Evolutionary conservation across 2,888 invertebrate genomes (phyloP).

Genomic region (Anodontia alba): DNA sequence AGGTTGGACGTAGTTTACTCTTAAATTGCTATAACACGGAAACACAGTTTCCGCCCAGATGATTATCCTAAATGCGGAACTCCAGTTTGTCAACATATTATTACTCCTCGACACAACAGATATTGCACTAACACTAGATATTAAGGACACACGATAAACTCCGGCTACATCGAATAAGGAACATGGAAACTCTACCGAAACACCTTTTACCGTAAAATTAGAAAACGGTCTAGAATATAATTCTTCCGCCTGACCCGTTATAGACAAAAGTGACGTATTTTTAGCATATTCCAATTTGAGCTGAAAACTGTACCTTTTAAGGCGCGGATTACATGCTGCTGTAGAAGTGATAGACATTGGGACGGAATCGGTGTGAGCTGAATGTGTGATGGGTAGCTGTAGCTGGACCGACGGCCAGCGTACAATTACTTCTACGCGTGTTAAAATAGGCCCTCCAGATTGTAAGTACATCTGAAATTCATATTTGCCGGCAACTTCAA

Average conservation of each 20-base stretch:
- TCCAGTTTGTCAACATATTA: slow-evolving; percentile 73
- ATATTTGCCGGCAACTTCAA: slow-evolving; percentile 79
- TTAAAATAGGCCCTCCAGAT: slow-evolving; percentile 69
- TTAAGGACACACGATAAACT: slow-evolving; percentile 72
- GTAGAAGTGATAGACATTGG: slow-evolving; percentile 65
- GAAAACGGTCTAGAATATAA: slow-evolving; percentile 48
- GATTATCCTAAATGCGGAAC: slow-evolving; percentile 69
- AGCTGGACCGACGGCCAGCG: slow-evolving; percentile 74
- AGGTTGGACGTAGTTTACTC: slow-evolving; percentile 72
- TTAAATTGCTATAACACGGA: slow-evolving; percentile 70
- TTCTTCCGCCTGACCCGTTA: slow-evolving; percentile 37
- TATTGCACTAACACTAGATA: slow-evolving; percentile 66
- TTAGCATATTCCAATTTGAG: slow-evolving; percentile 65
- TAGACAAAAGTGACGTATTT: slow-evolving; percentile 41
- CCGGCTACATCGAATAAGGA: slow-evolving; percentile 76
- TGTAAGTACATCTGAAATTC: slow-evolving; percentile 74
- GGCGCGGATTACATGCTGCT: slow-evolving; percentile 70
- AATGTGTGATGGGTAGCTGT: slow-evolving; percentile 66
- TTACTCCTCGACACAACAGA: slow-evolving; percentile 70
- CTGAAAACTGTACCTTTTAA: slow-evolving; percentile 67
- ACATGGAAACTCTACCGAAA: slow-evolving; percentile 66
- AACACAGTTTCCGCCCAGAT: slow-evolving; percentile 68
- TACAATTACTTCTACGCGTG: slow-evolving; percentile 65
- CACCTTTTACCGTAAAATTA: slow-evolving; percentile 39
- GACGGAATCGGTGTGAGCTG: slow-evolving; percentile 73